These are phyloP conservation scores for Eupithecia dodoneata DNA, from an alignment of 2,888 invertebrate species.

Conservation along the genomic window DNA sequence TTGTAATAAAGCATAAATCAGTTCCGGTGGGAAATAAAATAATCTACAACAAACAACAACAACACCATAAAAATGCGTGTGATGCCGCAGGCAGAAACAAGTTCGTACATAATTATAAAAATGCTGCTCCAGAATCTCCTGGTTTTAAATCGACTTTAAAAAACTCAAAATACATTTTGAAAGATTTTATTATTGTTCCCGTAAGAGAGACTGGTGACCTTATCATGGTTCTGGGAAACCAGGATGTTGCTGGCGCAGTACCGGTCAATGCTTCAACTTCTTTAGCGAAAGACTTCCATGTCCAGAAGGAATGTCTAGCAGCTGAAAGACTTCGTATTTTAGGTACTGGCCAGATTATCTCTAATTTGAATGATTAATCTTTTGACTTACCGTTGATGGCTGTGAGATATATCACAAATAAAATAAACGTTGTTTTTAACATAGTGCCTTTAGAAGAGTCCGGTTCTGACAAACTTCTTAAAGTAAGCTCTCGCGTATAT, in stretches of 20 bases:
- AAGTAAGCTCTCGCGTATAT: neutral
- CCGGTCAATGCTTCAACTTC: neutral
- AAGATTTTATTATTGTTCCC: too few relatives aligned
- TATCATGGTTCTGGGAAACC: neutral
- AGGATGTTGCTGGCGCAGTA: neutral
- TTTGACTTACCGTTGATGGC: constrained; percentile 10
- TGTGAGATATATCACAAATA: constrained; percentile 9
- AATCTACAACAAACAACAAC: too few relatives aligned
- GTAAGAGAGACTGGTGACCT: neutral
- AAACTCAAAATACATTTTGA: too few relatives aligned
- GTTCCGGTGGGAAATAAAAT: too few relatives aligned
- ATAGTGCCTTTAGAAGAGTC: neutral
- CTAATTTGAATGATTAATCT: neutral
- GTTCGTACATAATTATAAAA: too few relatives aligned
- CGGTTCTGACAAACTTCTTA: neutral
- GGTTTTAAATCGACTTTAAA: too few relatives aligned
- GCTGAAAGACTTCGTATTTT: neutral
- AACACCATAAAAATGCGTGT: too few relatives aligned
- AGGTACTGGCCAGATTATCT: neutral
- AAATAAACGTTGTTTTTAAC: constrained; percentile 6
- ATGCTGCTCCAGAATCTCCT: too few relatives aligned
- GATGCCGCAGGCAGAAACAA: too few relatives aligned
- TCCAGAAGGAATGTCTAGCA: neutral
- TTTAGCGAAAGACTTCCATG: neutral
- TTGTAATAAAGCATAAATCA: too few relatives aligned